These are phyloP conservation scores for Enteromius radiatus DNA, from an alignment of 2,797 vertebrate species.

Conservation along the genomic window DNA sequence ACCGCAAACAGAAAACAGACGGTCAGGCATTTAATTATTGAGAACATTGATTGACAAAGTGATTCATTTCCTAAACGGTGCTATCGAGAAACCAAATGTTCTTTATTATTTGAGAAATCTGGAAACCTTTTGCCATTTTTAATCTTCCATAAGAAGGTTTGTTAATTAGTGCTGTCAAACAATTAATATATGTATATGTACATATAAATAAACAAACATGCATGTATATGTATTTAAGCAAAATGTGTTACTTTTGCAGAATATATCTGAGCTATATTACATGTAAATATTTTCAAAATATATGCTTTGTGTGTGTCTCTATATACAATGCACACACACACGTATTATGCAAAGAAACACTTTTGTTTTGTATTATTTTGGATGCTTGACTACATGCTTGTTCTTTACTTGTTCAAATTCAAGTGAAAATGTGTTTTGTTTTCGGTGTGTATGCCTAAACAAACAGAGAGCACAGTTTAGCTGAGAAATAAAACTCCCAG, in stretches of 20 bases:
- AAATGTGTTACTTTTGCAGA: no score
- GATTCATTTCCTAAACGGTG: slow-evolving; percentile 81
- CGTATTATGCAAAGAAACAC: no score
- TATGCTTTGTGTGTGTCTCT: no score
- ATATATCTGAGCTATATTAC: no score
- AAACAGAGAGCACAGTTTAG: slow-evolving; percentile 5
- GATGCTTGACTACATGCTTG: not conserved
- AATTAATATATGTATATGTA: no score
- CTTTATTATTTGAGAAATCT: not conserved
- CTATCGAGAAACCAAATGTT: slow-evolving; percentile 73
- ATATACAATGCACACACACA: no score
- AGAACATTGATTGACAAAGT: slow-evolving; percentile 84
- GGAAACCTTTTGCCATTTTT: not conserved
- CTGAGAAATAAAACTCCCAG: slow-evolving; percentile 36
- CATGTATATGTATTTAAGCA: no score
- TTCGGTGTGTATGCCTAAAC: not conserved
- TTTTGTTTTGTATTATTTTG: no score
- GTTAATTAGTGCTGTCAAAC: not conserved
- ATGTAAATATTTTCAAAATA: no score
- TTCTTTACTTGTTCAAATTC: not conserved
- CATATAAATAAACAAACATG: no score
- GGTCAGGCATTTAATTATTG: slow-evolving; percentile 88
- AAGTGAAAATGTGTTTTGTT: not conserved
- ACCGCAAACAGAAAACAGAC: slow-evolving; percentile 81
- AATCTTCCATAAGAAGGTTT: not conserved